These are phyloP conservation scores for Hapalemur alaotrensis DNA, from an alignment of 2,797 vertebrate species.

Conservation along the genomic window DNA sequence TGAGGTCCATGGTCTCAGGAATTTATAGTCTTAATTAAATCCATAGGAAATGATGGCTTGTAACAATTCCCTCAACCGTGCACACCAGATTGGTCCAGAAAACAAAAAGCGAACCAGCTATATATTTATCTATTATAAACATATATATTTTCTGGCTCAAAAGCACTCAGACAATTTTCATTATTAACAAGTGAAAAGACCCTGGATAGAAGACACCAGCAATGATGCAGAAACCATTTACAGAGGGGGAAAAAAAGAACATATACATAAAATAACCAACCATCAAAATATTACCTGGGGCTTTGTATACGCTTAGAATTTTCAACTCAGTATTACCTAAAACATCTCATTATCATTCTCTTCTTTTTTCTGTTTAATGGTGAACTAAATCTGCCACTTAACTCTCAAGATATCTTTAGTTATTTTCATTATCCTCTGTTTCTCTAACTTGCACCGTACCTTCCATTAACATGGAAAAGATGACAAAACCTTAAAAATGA, in stretches of 20 bases:
- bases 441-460: not conserved
- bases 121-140: constrained; percentile 25
- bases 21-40: constrained; percentile 60
- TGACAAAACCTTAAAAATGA: not conserved
- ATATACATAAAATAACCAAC: not conserved
- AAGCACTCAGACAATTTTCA: not conserved
- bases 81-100: not conserved
- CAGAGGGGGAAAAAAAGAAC: not conserved
- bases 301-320: constrained; percentile 28
- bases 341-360: not conserved
- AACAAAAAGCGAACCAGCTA: not conserved
- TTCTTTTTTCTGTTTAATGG: not conserved
- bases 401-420: not conserved
- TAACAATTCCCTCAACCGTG: constrained; percentile 22
- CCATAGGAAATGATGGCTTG: constrained; percentile 38
- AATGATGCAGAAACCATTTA: constrained; percentile 12
- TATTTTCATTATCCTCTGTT: not conserved
- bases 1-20: not conserved
- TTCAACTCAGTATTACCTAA: constrained; percentile 24
- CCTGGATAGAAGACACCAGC: not conserved
- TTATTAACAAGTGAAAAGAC: constrained; percentile 17
- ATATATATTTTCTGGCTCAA: constrained; percentile 16
- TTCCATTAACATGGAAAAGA: not conserved
- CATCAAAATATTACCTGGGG: not conserved
- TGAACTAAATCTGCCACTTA: not conserved